phyloP scores from a whole-genome alignment of 1,140 invertebrate species.

The Gryllus bimaculatus region DNA sequence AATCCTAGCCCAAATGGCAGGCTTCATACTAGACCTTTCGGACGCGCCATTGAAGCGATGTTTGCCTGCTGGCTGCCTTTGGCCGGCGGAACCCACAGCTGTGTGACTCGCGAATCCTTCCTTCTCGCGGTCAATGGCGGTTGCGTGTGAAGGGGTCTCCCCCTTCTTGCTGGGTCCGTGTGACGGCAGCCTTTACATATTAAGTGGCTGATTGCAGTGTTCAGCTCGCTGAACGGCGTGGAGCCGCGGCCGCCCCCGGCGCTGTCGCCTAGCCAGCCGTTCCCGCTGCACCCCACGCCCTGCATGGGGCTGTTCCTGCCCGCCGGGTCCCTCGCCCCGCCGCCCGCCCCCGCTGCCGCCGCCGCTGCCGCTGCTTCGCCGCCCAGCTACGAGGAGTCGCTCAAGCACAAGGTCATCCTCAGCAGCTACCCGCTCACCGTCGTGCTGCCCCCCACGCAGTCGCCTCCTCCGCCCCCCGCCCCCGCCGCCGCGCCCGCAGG shows the following conservation, averaged over 20 bases:
- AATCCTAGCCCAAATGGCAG: no score
- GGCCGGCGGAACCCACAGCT: no score
- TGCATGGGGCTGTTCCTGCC: conserved; percentile 22
- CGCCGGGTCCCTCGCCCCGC: conserved; percentile 15
- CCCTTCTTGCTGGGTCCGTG: not conserved
- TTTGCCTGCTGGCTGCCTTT: no score
- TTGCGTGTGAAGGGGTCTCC: no score
- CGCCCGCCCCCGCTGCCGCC: conserved; percentile 24
- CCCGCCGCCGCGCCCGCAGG: not conserved
- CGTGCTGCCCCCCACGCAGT: conserved; percentile 15
- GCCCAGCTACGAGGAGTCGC: conserved; percentile 28
- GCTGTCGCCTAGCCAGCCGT: conserved; percentile 17
- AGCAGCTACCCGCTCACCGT: conserved; percentile 26
- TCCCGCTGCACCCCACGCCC: conserved; percentile 21
- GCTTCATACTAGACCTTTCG: no score
- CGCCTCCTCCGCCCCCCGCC: not conserved
- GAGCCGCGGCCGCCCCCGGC: conserved; percentile 20
- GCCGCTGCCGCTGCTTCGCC: conserved; percentile 23
- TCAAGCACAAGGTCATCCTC: conserved; percentile 30
- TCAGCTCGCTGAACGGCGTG: conserved; percentile 24
- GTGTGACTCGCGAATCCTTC: no score
- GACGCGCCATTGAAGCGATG: no score
- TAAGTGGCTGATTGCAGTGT: conserved; percentile 9
- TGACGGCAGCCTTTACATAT: no score
- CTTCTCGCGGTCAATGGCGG: no score